Percentiles rank a stretch among this genome's conserved stretches.
Evolutionary conservation across 1,140 invertebrate genomes (phyloP).

Genomic region (Plodia interpunctella): DNA sequence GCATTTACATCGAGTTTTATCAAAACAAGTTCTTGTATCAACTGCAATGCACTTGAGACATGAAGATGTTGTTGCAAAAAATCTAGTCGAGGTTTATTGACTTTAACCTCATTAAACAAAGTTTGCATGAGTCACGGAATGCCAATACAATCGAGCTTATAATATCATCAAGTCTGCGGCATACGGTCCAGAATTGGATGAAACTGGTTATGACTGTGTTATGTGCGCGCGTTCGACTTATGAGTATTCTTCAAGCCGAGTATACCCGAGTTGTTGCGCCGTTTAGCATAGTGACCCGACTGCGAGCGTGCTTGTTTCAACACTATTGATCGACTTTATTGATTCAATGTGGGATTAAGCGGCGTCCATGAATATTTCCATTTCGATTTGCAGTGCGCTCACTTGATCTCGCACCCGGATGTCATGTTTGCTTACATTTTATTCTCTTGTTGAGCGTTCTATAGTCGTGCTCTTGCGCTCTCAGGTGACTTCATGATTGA

Average conservation of each 20-base stretch:
- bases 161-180: conserved; percentile 18
- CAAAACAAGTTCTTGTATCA: conserved; percentile 4
- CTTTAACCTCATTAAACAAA: conserved; percentile 35
- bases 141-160: conserved; percentile 34
- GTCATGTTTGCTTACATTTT: conserved; percentile 57
- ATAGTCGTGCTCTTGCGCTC: conserved; percentile 36
- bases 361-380: conserved; percentile 54
- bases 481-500: conserved; percentile 38
- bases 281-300: conserved; percentile 53
- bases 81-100: conserved; percentile 27
- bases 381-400: conserved; percentile 49
- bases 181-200: conserved; percentile 23
- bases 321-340: conserved; percentile 33
- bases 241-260: conserved; percentile 18
- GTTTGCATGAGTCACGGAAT: conserved; percentile 35
- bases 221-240: conserved; percentile 25
- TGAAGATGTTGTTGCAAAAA: conserved; percentile 10
- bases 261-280: conserved; percentile 41
- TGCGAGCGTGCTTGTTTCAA: conserved; percentile 34
- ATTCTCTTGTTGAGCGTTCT: conserved; percentile 41
- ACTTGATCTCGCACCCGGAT: conserved; percentile 62
- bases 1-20: conserved; percentile 5
- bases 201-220: conserved; percentile 22
- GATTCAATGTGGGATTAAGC: conserved; percentile 58
- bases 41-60: conserved; percentile 4